Conservation (phyloP, 2,888 invertebrate species). For the Ephialtes manifestator region DNA sequence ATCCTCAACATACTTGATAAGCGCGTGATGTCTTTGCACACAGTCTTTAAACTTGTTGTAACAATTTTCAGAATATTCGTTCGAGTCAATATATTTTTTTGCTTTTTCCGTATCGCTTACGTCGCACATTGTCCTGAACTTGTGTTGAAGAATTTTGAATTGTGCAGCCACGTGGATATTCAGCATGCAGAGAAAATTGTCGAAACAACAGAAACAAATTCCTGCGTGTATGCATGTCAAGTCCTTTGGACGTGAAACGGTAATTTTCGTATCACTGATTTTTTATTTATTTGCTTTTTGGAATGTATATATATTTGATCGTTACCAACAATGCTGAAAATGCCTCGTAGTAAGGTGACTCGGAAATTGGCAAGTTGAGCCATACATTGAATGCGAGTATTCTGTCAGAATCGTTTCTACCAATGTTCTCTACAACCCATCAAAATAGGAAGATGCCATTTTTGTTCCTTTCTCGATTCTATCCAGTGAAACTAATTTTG, state of each 20-base stretch:
- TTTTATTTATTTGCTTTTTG: neutral
- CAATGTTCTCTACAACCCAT: constrained; percentile 69
- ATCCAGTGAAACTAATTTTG: neutral
- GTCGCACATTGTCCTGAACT: constrained; percentile 57
- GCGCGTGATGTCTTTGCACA: constrained; percentile 61
- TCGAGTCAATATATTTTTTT: neutral
- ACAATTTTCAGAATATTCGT: constrained; percentile 32
- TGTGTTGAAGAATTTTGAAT: constrained; percentile 72
- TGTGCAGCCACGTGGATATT: constrained; percentile 71
- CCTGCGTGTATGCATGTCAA: constrained; percentile 64
- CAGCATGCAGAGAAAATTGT: constrained; percentile 70
- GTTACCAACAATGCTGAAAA: constrained; percentile 48
- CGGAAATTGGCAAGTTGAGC: constrained; percentile 37
- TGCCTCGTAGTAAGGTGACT: constrained; percentile 62
- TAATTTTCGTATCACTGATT: neutral
- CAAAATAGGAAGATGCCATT: neutral
- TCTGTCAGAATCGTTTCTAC: constrained; percentile 70
- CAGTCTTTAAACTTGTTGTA: constrained; percentile 62
- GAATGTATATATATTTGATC: neutral
- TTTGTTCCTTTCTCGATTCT: too few relatives aligned
- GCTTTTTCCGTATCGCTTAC: neutral
- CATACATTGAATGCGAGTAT: constrained; percentile 64
- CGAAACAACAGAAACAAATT: constrained; percentile 74
- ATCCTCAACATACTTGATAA: constrained; percentile 66
- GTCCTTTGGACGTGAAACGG: constrained; percentile 44